Evolutionary conservation across 2,113 vertebrate species (phyloP), one percentile per base, ranked within the genome.

Genomic region (Cyanoramphus novaezelandiae): DNA sequence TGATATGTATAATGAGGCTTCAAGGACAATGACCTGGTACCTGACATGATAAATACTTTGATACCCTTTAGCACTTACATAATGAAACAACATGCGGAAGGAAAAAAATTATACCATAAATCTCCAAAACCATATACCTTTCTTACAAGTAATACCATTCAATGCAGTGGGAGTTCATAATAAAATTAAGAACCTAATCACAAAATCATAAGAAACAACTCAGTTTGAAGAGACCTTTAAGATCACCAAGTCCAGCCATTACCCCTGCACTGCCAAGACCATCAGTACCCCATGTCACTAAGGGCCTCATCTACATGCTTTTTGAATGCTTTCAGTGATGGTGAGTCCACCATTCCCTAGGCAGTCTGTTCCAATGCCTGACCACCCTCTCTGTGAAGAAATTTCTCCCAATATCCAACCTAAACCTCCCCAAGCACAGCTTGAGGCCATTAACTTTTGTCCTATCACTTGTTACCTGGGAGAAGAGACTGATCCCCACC

Each of bases 1-100:
- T 0, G 0, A 4, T 9, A 47, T 0, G 2, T 15, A 11, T 24
- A 44, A 17, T 10, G 50, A 33, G 9, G 6, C 17, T 44, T 59
- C 17, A 52, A 75, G 13, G 8, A 16, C 29, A 46, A 23, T 2
- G 12, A 76, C 2, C 11, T n/a, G 17, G 19, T 55, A 37, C 9
- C 19, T 27, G 33, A 31, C 5, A 7, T 1, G 5, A 21, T 0
- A 63, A 21, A 59, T 43, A 83, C 11, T 33, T 16, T 19, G 5
- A 41, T 13, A 35, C 0, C 2, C 7, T 50, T 44, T n/a, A 88
- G 8, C 17, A 41, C 20, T 82, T 82, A 55, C 16, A 19, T 3
- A 59, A 60, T 4, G 3, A 65, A 77, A 43, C 5, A 44, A 55
- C 2, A 15, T 2, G 2, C 6, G 6, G 7, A 4, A 6, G 5